Conservation (phyloP, 2,888 invertebrate genomes). For the Oasisia sp. region DNA sequence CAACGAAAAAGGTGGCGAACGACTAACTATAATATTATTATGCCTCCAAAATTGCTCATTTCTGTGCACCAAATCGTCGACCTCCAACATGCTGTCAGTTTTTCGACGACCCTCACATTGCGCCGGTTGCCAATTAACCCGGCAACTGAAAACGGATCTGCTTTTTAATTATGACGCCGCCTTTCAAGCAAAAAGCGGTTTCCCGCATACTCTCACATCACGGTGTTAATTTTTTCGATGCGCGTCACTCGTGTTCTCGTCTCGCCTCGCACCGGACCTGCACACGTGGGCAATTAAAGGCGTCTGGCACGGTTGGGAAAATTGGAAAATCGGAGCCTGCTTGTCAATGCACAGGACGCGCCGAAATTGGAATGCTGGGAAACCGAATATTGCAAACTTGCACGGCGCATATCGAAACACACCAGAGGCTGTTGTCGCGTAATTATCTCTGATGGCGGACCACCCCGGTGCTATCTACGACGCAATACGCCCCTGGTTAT, state of each 20-base stretch:
- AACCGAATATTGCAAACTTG: constrained; percentile 10
- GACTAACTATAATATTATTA: no score
- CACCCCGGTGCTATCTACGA: neutral
- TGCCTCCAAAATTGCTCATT: neutral
- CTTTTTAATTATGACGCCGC: neutral
- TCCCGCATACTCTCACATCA: neutral
- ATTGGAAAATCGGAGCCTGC: neutral
- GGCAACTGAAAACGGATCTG: neutral
- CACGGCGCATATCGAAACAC: neutral
- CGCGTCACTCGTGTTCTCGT: neutral
- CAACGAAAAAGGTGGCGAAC: no score
- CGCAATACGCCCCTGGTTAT: neutral
- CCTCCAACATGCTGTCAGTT: neutral
- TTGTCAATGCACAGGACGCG: neutral
- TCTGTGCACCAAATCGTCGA: neutral
- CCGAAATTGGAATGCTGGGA: neutral
- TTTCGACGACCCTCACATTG: neutral
- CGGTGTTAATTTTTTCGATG: neutral
- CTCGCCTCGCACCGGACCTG: neutral
- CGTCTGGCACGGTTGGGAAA: neutral
- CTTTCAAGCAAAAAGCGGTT: neutral
- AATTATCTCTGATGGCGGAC: neutral
- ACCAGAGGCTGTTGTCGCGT: neutral
- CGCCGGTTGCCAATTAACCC: neutral
- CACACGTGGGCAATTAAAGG: neutral